Evolutionary conservation across 2,113 vertebrate genomes (phyloP), one percentile per base, ranked within the genome.

Genomic region (Sebastes schlegelii): DNA sequence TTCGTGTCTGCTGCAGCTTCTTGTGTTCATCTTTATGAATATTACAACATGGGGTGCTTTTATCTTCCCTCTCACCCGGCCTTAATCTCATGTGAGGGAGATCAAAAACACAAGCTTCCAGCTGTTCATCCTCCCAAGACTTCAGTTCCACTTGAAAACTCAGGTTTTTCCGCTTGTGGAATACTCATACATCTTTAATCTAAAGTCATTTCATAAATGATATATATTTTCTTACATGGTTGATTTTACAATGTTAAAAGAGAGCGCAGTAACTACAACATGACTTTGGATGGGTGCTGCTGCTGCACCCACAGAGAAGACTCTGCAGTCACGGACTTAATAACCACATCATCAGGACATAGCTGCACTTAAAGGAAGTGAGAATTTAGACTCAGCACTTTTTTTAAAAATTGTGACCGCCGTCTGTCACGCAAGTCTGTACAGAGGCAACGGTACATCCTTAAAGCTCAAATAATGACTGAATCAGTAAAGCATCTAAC

Each of bases 21-120:
- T 43, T 45, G 13, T 80, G 54, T 51, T 81, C 48, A 26, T 45
- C 13, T 34, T 51, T 14, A 23, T 65, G 49, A 61, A 68, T 74
- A 7, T 81, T 68, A n/a, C 10, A 67, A 42, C 43, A 42, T 45
- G 40, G 34, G 16, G 17, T 46, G 8, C 8, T 23, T 82, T 49
- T 49, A 61, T 70, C 6, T 49, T 42, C 13, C 8, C 1, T 65
- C 16, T 52, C 42, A 45, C 4, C 3, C 12, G 51, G 46, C 26
- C 16, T 10, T n/a, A 61, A 43, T 14, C 34, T 51, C 46, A n/a
- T 19, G 14, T 17, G 3, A 68, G 4, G 16, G 40, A 40, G 8
- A 55, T 21, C 0, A 63, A 17, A 80, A 67, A 43, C 8, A 60
- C 14, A n/a, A 5, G 11, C 10, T n/a, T 55, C 49, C 21, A 40